Evolutionary conservation across 1,140 invertebrate genomes (phyloP).

Genomic region (Contarinia nasturtii): DNA sequence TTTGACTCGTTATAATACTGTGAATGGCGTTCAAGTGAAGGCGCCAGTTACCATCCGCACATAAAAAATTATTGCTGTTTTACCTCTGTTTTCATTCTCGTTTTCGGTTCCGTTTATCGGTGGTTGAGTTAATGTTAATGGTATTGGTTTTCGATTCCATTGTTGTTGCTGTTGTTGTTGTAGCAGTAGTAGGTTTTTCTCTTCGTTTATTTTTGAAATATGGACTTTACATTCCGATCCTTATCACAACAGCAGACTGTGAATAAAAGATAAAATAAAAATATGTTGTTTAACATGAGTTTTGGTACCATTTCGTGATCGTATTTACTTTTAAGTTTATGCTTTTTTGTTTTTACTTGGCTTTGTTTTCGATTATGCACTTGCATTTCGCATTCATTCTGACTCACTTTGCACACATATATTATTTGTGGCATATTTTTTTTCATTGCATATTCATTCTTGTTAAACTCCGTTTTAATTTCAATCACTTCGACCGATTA

Average conservation of each 20-base stretch:
- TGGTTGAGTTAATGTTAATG: no score
- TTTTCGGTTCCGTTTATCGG: no score
- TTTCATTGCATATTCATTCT: no score
- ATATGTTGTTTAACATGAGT: not conserved
- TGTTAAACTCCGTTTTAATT: no score
- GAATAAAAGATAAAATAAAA: constrained; percentile 3
- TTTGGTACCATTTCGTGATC: not conserved
- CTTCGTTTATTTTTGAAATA: not conserved
- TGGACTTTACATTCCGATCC: not conserved
- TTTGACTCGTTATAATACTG: no score
- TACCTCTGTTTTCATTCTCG: no score
- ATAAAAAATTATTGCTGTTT: no score
- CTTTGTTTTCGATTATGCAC: not conserved
- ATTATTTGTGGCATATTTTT: not conserved
- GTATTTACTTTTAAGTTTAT: no score
- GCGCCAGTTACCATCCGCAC: no score
- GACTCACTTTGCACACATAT: not conserved
- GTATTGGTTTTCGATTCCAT: not conserved
- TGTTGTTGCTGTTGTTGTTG: not conserved
- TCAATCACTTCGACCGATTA: no score
- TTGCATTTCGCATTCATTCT: not conserved
- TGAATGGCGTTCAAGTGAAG: no score
- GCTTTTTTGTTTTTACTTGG: not conserved
- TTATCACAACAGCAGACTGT: constrained; percentile 1
- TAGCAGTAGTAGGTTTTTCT: no score